Conservation (phyloP, 2,797 vertebrate species). For the Sternotherus odoratus region DNA sequence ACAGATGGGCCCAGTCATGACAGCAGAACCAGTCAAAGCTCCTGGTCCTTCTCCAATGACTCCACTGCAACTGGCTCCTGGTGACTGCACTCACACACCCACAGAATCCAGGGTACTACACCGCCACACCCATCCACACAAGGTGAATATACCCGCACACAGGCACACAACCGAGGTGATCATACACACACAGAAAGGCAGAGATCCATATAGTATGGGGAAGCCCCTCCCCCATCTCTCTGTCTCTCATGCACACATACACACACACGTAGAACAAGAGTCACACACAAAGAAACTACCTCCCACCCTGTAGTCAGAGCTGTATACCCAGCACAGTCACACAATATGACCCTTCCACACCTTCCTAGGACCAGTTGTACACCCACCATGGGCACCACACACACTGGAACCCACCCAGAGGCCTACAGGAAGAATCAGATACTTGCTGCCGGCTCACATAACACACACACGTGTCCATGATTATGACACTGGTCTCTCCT, state of each 20-base stretch:
- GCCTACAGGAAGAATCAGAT: not conserved
- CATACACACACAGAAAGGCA: not conserved
- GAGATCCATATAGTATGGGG: not conserved
- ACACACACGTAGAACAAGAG: not conserved
- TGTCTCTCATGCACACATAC: not conserved
- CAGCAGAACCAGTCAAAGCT: not conserved
- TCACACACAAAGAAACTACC: not conserved
- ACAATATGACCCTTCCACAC: not conserved
- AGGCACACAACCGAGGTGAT: not conserved
- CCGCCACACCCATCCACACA: not conserved
- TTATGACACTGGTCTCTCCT: not conserved
- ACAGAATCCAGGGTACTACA: not conserved
- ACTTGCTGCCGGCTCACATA: not conserved
- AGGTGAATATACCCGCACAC: not conserved
- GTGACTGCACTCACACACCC: not conserved
- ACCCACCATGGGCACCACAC: accelerated
- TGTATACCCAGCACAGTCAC: not conserved
- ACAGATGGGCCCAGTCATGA: not conserved
- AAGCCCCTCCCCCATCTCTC: too few species aligned
- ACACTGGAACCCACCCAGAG: not conserved
- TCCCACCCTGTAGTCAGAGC: not conserved
- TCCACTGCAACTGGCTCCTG: not conserved
- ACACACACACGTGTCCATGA: accelerated
- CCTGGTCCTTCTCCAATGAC: accelerated
- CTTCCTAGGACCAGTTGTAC: not conserved